Percentiles rank a stretch among this genome's conserved stretches.
Evolutionary conservation across 2,888 invertebrate genomes (phyloP).

Genomic region (Rhabditoides inermis): DNA sequence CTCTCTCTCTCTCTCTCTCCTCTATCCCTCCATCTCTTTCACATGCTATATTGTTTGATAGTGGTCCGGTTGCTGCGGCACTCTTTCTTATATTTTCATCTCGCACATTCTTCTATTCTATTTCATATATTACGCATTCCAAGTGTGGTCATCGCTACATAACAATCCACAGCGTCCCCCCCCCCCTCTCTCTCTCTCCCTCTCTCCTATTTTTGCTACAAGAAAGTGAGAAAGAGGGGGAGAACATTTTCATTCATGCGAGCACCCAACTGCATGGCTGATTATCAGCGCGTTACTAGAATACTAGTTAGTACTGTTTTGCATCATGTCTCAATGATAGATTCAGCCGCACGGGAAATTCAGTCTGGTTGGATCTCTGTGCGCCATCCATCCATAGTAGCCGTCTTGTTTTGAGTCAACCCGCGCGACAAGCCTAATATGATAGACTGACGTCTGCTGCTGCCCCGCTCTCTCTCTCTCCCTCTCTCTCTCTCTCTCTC

Average conservation of each 20-base stretch:
- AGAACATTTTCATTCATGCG: too few species aligned
- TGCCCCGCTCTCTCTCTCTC: not conserved
- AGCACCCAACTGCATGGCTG: too few species aligned
- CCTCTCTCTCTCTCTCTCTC: not conserved
- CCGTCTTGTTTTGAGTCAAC: too few species aligned
- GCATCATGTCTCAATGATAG: too few species aligned
- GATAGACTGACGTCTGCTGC: not conserved
- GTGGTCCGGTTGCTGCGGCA: too few species aligned
- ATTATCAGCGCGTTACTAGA: too few species aligned
- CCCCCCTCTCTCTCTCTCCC: not conserved
- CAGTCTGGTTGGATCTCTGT: too few species aligned
- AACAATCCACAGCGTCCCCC: not conserved
- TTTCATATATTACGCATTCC: not conserved
- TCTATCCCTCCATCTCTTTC: conserved; percentile 1
- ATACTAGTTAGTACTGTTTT: too few species aligned
- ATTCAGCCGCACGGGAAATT: too few species aligned
- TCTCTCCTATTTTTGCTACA: not conserved
- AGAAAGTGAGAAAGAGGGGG: too few species aligned
- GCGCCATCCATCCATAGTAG: too few species aligned
- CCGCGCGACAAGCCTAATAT: too few species aligned
- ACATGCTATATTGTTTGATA: not conserved
- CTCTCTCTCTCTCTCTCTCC: not conserved
- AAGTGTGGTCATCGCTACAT: not conserved
- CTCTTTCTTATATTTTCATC: not conserved
- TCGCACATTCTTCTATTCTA: not conserved